A percentile compares a stretch with the other conserved stretches of the same genome.
These are phyloP conservation scores for Abrostola tripartita DNA, from an alignment of 2,888 invertebrate species.

Conservation along the genomic window DNA sequence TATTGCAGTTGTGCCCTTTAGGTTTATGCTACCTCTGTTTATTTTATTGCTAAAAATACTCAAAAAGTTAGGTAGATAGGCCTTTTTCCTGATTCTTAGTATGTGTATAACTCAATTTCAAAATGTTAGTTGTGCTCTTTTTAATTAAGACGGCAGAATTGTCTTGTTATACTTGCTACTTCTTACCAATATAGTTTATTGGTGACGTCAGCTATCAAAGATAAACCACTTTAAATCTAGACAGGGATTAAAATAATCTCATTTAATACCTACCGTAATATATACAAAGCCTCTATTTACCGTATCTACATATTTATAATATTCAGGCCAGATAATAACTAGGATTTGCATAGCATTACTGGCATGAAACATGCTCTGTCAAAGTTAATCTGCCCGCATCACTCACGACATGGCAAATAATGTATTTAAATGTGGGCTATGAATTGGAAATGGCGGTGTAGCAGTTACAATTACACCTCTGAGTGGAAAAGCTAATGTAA, in stretches of 20 bases:
- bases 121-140: no score
- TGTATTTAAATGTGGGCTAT: background rate
- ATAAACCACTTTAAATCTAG: background rate
- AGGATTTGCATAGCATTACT: background rate
- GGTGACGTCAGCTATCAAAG: no score
- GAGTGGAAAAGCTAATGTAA: background rate
- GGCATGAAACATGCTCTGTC: background rate
- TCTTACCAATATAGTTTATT: no score
- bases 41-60: no score
- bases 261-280: background rate
- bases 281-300: background rate
- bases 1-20: no score
- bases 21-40: no score
- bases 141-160: no score
- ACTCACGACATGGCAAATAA: background rate
- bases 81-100: no score
- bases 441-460: background rate
- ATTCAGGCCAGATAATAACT: background rate
- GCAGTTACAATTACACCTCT: background rate
- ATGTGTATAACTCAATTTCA: no score
- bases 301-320: background rate
- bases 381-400: conserved; percentile 2
- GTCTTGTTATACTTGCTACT: no score
- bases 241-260: background rate
- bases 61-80: no score